A percentile compares a stretch with the other conserved stretches of the same genome.
Evolutionary conservation across 2,888 invertebrate species (phyloP).

Genomic region (Archips xylosteana): DNA sequence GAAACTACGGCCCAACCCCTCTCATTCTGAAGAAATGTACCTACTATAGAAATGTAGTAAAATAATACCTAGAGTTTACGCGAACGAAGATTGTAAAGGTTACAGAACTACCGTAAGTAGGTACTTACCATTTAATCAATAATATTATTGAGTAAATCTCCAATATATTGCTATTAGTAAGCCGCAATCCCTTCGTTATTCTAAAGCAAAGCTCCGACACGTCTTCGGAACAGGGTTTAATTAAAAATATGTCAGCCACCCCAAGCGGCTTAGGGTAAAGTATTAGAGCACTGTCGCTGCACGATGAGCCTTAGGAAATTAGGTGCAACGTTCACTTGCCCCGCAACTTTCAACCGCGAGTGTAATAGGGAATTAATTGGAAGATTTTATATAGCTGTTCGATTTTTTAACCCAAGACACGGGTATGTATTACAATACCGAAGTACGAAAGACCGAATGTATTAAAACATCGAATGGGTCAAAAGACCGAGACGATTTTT

Average conservation of each 20-base stretch:
- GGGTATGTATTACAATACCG: too few relatives aligned
- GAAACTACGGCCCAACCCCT: too few relatives aligned
- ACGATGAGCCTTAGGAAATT: conserved; percentile 23
- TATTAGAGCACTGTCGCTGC: conserved; percentile 30
- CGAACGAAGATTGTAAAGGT: too few relatives aligned
- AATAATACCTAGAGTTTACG: too few relatives aligned
- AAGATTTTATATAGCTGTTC: not conserved
- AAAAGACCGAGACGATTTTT: too few relatives aligned
- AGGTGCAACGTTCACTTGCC: conserved; percentile 18
- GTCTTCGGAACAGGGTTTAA: conserved; percentile 61
- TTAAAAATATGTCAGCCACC: conserved; percentile 74
- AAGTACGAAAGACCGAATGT: too few relatives aligned
- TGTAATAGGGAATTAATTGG: not conserved
- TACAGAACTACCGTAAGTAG: too few relatives aligned
- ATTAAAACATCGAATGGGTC: too few relatives aligned
- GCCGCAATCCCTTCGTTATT: conserved; percentile 39
- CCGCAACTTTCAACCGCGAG: not conserved
- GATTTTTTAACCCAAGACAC: not conserved
- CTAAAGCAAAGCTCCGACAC: conserved; percentile 21
- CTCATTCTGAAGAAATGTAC: too few relatives aligned
- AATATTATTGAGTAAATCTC: conserved; percentile 2
- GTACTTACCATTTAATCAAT: not conserved
- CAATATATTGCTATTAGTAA: conserved; percentile 19
- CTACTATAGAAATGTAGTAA: too few relatives aligned
- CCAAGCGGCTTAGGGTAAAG: conserved; percentile 29